A percentile compares a stretch with the other conserved stretches of the same genome.
Conservation (phyloP, 2,888 invertebrate genomes). For the Nebria salina region DNA sequence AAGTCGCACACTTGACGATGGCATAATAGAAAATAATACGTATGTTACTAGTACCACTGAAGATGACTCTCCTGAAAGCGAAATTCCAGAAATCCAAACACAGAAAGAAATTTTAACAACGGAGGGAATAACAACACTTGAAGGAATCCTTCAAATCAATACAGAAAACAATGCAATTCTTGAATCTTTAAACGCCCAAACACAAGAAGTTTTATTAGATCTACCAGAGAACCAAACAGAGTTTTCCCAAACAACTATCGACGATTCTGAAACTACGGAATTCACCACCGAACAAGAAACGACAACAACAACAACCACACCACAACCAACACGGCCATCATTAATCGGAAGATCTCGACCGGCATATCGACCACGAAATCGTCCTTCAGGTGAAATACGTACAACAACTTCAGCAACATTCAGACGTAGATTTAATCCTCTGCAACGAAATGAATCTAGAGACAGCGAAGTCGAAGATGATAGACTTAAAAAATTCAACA, state of each 20-base stretch:
- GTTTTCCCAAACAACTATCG: not conserved
- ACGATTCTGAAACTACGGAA: conserved; percentile 22
- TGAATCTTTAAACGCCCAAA: not conserved
- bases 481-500: conserved; percentile 33
- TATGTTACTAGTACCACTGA: not conserved
- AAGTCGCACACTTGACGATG: not conserved
- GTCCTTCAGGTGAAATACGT: conserved; percentile 18
- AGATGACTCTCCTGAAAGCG: not conserved
- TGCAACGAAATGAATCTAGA: conserved; percentile 48
- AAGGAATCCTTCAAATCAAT: not conserved
- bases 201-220: not conserved
- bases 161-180: not conserved
- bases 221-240: conserved; percentile 3
- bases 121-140: not conserved
- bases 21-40: not conserved
- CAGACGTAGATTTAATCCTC: conserved; percentile 30
- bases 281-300: conserved; percentile 40
- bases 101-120: not conserved
- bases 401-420: conserved; percentile 20
- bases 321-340: conserved; percentile 38
- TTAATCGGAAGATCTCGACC: conserved; percentile 39
- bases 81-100: not conserved
- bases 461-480: conserved; percentile 49
- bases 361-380: conserved; percentile 29
- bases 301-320: conserved; percentile 47